Evolutionary conservation across 2,797 vertebrate species (phyloP), one percentile per base, ranked within the genome.

Genomic region (Argyrosomus regius): DNA sequence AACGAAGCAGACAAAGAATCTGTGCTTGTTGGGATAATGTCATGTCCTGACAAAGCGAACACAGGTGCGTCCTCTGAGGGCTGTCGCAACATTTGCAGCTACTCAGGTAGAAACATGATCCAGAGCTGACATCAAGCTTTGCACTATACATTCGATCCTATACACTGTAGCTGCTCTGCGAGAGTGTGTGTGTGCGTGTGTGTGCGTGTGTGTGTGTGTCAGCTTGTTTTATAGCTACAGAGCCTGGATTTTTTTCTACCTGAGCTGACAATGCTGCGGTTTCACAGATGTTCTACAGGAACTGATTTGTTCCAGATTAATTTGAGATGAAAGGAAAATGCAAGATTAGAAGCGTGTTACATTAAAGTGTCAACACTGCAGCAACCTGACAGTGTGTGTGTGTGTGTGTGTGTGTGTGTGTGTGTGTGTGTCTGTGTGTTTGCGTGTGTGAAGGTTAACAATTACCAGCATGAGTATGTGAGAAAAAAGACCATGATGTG

Each of bases 101-200:
- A 87, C 75, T 89, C 88, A 83, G 78, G 84, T 86, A 71, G 82
- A 86, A 91, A 92, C 75, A 46, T 83, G 86, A 94, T 90, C 85
- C 56, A 35, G 63, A 60, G 80, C 81, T 77, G 80, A 89, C 89
- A 86, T 75, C 82, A 83, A 68, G 62, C 59, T 71, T 56, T 65
- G 43, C 67, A 57, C 71, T 68, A 76, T 78, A 75, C 76, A 79
- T 89, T 45, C 72, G 64, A 84, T 87, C 85, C 74, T 64, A 77
- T 26, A 54, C 35, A 31, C 63, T 53, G 13, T 62, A 72, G 77
- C 62, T 24, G 61, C 59, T 48, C 7, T 41, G 41, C 20, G 28
- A 3, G 50, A 3, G 64, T 61, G 63, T 17, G 35, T 52, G 26
- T 58, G 67, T 58, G 63, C 59, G 71, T 72, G 56, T 57, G 58